Base-by-base conservation (phyloP, 2,113 vertebrate genomes). In the Tachycineta bicolor region DNA sequence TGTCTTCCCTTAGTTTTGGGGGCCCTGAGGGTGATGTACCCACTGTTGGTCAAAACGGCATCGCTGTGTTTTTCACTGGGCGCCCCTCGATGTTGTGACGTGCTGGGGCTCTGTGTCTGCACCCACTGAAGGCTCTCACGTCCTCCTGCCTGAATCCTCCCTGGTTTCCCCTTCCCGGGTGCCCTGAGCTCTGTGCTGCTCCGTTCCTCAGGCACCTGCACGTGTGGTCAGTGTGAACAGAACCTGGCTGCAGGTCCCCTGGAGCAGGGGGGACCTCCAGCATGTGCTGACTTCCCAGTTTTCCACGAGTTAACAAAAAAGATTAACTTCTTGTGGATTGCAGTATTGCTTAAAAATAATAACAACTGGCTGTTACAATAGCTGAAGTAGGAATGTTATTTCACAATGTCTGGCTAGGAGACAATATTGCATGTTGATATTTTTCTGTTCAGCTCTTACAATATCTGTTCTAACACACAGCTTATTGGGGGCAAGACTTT, bases 291-390 rank as follows among this genome's bases (percentile, higher is more conserved):
- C 49, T 84, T 31, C 50, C 58, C 81, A 84, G 83, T 74, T 88
- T 94, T 84, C 88, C 80, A 53, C 4, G 90, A 90, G 88, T 95
- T 94, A 97, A 89, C 46, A n/a, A 25, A 60, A 88, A 52, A 71
- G 60, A 59, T 69, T 90, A 0, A 13, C 93, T 88, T 96, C 64
- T 88, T 71, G 90, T 17, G 37, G 88, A 56, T 80, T 83, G 82
- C 87, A 70, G 52, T 67, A 60, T 94, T 93, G 85, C 94, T 87
- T 84, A 58, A 94, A 95, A 77, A 39, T 81, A 83, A 67, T 22
- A 80, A 43, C 71, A 89, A 84, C 83, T 79, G 75, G 41, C 55
- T 69, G 59, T 67, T 31, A 87, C 39, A 22, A 4, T 88, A 69
- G 69, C 55, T 77, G 76, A 82, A 71, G 47, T 18, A 52, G 37